A percentile compares a stretch with the other conserved stretches of the same genome.
These are phyloP conservation scores for Mechanitis mazaeus DNA, from an alignment of 2,888 invertebrate species.

Conservation along the genomic window DNA sequence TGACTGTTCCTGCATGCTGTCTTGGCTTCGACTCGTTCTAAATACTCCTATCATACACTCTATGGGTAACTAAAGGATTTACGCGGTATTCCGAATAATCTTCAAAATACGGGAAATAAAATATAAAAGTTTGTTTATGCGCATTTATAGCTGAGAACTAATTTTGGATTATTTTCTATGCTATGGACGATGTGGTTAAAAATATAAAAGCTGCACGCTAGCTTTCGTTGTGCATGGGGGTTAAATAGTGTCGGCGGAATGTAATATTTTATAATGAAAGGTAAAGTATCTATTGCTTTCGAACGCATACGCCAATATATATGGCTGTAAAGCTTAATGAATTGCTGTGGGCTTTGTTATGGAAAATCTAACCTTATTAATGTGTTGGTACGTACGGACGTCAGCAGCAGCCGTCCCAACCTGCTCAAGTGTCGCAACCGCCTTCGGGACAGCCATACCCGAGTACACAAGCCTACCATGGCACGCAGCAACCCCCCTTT, in stretches of 20 bases:
- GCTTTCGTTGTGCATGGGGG: constrained; percentile 76
- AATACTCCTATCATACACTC: constrained; percentile 54
- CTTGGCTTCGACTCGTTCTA: constrained; percentile 70
- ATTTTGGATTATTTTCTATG: constrained; percentile 50
- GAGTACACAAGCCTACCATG: constrained; percentile 75
- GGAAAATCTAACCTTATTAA: constrained; percentile 78
- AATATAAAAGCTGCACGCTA: constrained; percentile 73
- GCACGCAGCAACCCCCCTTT: constrained; percentile 75
- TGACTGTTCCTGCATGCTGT: constrained; percentile 73
- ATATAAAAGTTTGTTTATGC: constrained; percentile 38
- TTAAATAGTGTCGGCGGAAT: constrained; percentile 72
- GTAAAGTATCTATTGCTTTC: constrained; percentile 71
- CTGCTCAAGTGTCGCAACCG: constrained; percentile 73
- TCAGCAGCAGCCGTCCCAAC: constrained; percentile 77
- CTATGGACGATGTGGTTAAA: constrained; percentile 65
- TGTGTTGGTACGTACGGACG: constrained; percentile 78
- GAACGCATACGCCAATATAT: constrained; percentile 61
- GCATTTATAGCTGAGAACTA: constrained; percentile 47
- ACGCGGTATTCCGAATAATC: constrained; percentile 9
- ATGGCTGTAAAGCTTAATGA: constrained; percentile 70
- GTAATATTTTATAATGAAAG: constrained; percentile 62
- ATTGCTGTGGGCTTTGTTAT: constrained; percentile 72
- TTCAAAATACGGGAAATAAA: constrained; percentile 12
- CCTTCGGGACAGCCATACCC: constrained; percentile 71
- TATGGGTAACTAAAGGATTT: constrained; percentile 24